Conservation (phyloP, 2,113 vertebrate species). For the Neotoma lepida region DNA sequence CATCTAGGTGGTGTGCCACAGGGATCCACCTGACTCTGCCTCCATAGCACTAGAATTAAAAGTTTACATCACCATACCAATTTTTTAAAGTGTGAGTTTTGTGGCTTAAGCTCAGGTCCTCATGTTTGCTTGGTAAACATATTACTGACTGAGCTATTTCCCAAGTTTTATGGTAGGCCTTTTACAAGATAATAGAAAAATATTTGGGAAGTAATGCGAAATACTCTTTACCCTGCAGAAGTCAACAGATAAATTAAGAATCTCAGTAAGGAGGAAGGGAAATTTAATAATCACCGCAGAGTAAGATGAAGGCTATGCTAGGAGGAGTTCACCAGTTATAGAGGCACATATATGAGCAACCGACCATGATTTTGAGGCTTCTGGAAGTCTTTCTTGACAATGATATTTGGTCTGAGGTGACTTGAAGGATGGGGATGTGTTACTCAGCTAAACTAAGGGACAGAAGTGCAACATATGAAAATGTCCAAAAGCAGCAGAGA, state of each 20-base stretch:
- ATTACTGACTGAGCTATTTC: not conserved
- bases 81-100: not conserved
- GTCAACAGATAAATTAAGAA: not conserved
- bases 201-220: not conserved
- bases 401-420: not conserved
- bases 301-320: not conserved
- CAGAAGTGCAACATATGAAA: not conserved
- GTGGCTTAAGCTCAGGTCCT: not conserved
- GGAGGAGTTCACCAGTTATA: not conserved
- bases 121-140: no score
- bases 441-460: not conserved
- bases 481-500: not conserved
- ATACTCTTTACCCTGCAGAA: not conserved
- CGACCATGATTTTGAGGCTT: not conserved
- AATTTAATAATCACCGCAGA: not conserved
- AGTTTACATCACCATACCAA: not conserved
- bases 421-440: not conserved
- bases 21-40: not conserved
- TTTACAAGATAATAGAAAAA: constrained; percentile 4
- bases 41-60: not conserved
- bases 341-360: not conserved
- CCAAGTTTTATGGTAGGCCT: not conserved
- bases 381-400: not conserved
- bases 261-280: not conserved
- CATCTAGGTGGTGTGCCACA: not conserved